phyloP scores from a whole-genome alignment of 2,797 vertebrate genomes.

The Microhierax caerulescens region DNA sequence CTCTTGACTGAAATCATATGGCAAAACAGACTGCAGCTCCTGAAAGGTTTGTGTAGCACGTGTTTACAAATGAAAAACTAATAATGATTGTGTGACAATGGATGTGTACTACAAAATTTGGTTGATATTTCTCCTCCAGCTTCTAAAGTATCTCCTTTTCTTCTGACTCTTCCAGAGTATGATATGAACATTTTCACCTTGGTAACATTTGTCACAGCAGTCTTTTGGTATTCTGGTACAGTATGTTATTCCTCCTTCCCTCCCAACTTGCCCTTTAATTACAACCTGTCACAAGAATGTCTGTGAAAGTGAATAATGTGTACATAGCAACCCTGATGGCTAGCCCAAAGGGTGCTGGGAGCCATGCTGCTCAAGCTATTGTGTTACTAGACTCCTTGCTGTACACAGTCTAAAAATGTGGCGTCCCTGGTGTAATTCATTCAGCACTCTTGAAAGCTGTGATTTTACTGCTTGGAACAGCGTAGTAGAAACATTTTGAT shows the following conservation, averaged over 20 bases:
- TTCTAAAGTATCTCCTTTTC: neutral
- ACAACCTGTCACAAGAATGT: constrained; percentile 27
- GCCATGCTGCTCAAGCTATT: neutral
- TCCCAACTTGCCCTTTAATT: constrained; percentile 42
- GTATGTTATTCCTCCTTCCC: constrained; percentile 12
- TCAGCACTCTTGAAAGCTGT: constrained; percentile 4
- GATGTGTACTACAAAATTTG: neutral
- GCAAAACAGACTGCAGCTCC: neutral
- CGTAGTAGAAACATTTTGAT: constrained; percentile 45
- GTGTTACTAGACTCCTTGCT: neutral
- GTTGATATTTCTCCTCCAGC: neutral
- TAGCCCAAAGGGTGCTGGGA: neutral
- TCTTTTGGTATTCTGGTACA: neutral
- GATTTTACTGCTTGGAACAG: constrained; percentile 38
- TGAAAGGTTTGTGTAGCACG: neutral
- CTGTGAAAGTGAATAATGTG: constrained; percentile 36
- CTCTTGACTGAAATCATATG: neutral
- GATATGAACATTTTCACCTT: neutral
- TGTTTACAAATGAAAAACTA: neutral
- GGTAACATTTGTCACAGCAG: neutral
- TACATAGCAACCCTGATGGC: neutral
- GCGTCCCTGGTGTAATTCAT: neutral
- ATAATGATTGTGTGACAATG: neutral
- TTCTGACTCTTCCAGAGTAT: neutral
- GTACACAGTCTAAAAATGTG: neutral